These are phyloP conservation scores for Ooceraea biroi DNA, from an alignment of 1,140 invertebrate genomes.

Conservation along the genomic window DNA sequence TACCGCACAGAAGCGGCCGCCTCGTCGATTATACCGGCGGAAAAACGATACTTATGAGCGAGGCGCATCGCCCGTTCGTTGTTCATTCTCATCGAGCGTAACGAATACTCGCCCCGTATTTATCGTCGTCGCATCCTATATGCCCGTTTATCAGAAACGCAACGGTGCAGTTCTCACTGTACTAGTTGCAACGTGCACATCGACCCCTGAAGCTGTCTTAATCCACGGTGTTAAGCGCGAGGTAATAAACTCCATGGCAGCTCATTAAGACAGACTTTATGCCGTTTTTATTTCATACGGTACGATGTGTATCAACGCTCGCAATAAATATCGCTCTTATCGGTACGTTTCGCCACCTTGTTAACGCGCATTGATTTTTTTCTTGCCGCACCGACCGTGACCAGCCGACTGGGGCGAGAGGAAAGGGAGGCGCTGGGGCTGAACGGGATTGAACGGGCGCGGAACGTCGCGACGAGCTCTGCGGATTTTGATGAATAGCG, in stretches of 20 bases:
- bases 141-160: neutral
- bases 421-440: no score
- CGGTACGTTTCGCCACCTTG: conserved; percentile 72
- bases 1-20: neutral
- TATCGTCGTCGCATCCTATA: neutral
- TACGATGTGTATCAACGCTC: conserved; percentile 65
- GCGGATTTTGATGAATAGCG: conserved; percentile 48
- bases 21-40: neutral
- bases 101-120: conserved; percentile 2
- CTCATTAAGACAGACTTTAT: conserved; percentile 62
- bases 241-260: conserved; percentile 67
- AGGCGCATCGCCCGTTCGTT: neutral
- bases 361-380: conserved; percentile 76
- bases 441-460: no score
- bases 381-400: neutral
- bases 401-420: no score
- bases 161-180: neutral
- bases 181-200: conserved; percentile 19
- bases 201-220: conserved; percentile 66
- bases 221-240: conserved; percentile 62
- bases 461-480: conserved; percentile 9
- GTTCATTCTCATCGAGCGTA: neutral
- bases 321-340: conserved; percentile 76
- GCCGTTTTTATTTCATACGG: conserved; percentile 54
- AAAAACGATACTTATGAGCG: neutral